Percentiles rank a stretch among this genome's conserved stretches.
Evolutionary conservation across 2,888 invertebrate genomes (phyloP).

Genomic region (Clivina fossor): DNA sequence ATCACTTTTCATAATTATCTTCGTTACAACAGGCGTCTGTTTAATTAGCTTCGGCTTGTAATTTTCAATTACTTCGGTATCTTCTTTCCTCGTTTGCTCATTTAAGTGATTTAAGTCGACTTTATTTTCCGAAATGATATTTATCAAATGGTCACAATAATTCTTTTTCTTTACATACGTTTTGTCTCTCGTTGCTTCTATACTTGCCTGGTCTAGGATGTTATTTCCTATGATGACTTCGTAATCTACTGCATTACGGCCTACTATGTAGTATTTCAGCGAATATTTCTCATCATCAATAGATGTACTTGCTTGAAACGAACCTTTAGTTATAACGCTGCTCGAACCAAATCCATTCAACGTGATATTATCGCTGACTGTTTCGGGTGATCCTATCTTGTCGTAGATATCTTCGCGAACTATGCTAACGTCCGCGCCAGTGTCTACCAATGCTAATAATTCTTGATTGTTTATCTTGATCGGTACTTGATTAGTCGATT

Average conservation of each 20-base stretch:
- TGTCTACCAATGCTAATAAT: conserved; percentile 1
- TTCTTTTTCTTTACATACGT: too few species aligned
- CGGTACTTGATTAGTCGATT: neutral
- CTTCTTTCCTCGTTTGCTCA: conserved; percentile 15
- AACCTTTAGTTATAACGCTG: conserved; percentile 6
- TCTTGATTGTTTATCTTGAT: conserved; percentile 9
- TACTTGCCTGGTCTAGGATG: too few species aligned
- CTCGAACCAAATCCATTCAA: conserved; percentile 9
- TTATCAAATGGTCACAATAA: too few species aligned
- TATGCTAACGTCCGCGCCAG: conserved; percentile 10
- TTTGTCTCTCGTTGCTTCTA: too few species aligned
- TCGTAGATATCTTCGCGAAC: neutral
- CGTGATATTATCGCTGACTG: neutral
- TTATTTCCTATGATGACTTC: too few species aligned
- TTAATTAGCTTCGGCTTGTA: conserved; percentile 31
- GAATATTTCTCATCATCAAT: conserved; percentile 13
- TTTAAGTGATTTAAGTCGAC: too few species aligned
- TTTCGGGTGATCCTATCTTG: neutral
- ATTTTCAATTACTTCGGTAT: conserved; percentile 24
- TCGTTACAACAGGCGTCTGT: conserved; percentile 36
- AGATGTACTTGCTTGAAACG: neutral
- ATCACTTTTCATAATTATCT: conserved; percentile 38
- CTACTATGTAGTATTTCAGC: conserved; percentile 10
- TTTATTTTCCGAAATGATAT: too few species aligned
- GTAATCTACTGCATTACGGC: too few species aligned